phyloP scores from a whole-genome alignment of 2,888 invertebrate genomes.

The Leucophenga montana region DNA sequence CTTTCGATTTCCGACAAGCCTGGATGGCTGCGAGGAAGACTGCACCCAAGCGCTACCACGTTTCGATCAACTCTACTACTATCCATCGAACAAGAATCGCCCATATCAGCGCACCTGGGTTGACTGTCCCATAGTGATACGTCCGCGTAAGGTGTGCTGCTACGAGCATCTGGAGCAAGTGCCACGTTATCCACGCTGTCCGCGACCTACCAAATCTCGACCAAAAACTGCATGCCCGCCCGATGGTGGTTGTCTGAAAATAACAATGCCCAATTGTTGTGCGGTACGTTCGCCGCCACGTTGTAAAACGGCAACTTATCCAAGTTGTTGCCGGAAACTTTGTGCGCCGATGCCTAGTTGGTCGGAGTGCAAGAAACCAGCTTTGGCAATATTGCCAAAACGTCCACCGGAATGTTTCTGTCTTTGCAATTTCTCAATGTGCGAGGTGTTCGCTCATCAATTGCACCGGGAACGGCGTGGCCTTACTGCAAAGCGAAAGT shows the following conservation, averaged over 20 bases:
- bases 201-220: background rate
- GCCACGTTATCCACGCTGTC: no score
- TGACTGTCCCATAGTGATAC: slow-evolving; percentile 28
- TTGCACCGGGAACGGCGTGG: no score
- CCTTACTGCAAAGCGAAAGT: no score
- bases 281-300: slow-evolving; percentile 40
- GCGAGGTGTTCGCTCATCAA: background rate
- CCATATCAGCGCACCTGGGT: slow-evolving; percentile 41
- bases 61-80: slow-evolving; percentile 39
- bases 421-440: background rate
- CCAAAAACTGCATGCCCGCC: slow-evolving; percentile 30
- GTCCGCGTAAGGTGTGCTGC: slow-evolving; percentile 28
- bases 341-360: background rate
- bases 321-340: slow-evolving; percentile 23
- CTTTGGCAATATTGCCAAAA: background rate
- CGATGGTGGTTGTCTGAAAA: slow-evolving; percentile 43
- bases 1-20: background rate
- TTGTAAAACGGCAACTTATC: slow-evolving; percentile 40
- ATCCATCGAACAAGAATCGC: slow-evolving; percentile 29
- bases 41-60: slow-evolving; percentile 23
- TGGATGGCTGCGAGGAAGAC: background rate
- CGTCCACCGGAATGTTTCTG: background rate
- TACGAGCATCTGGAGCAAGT: background rate
- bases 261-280: slow-evolving; percentile 41
- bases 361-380: background rate